Conservation (phyloP, 1,140 invertebrate genomes). For the Drosophila subpulchrella region DNA sequence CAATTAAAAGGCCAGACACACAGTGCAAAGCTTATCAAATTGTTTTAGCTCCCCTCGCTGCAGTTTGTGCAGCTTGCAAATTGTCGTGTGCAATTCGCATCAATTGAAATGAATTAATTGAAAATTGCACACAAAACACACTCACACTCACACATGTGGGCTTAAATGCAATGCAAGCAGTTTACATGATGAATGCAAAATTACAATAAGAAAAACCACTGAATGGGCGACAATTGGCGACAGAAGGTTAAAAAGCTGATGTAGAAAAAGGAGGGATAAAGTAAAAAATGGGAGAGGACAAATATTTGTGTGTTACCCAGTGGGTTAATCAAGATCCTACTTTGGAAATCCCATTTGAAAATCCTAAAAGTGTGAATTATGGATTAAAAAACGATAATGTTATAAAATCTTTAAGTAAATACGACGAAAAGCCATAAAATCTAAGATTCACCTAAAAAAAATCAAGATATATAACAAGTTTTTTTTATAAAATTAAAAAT, state of each 20-base stretch:
- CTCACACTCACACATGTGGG: constrained; percentile 21
- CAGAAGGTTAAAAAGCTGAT: constrained; percentile 32
- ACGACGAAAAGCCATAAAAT: no score
- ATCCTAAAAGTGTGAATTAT: no score
- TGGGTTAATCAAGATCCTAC: no score
- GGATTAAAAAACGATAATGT: no score
- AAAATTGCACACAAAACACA: constrained; percentile 63
- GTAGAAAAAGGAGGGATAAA: neutral
- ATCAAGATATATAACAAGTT: no score
- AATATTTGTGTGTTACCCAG: no score
- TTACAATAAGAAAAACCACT: constrained; percentile 43
- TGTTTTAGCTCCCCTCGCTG: constrained; percentile 23
- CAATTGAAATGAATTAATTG: constrained; percentile 77
- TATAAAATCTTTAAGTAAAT: no score
- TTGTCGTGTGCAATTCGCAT: constrained; percentile 66
- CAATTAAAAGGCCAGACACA: constrained; percentile 61
- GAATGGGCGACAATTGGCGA: constrained; percentile 68
- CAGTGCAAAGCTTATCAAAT: constrained; percentile 38
- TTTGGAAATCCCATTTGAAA: no score
- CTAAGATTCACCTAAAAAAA: no score
- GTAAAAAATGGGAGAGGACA: no score
- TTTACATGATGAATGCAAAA: constrained; percentile 62
- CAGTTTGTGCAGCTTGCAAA: constrained; percentile 38
- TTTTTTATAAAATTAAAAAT: no score
- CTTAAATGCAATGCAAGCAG: constrained; percentile 52